Percentiles rank a stretch among this genome's conserved stretches.
phyloP scores from a whole-genome alignment of 2,888 invertebrate species.

The Blomia tropicalis region DNA sequence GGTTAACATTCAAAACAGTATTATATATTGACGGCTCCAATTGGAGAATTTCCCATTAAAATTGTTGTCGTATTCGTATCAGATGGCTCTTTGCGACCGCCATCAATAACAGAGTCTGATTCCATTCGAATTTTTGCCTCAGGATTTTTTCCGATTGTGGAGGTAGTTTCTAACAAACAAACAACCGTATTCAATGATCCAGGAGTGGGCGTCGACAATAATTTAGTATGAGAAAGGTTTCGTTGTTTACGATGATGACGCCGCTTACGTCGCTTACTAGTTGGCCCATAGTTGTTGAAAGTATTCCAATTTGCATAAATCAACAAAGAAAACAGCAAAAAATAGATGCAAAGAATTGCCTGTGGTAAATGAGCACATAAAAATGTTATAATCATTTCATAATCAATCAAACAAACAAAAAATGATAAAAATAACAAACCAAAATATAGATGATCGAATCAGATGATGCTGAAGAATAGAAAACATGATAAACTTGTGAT shows the following conservation, averaged over 20 bases:
- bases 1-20: no score
- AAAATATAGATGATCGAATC: slow-evolving; percentile 12
- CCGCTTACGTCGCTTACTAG: neutral
- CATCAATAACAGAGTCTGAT: neutral
- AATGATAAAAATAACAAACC: neutral
- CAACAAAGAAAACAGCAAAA: slow-evolving; percentile 5
- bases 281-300: neutral
- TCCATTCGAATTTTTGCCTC: neutral
- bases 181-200: neutral
- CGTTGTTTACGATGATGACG: neutral
- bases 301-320: slow-evolving; percentile 13
- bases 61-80: neutral
- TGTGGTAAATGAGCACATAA: neutral
- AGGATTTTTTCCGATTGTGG: neutral
- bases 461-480: slow-evolving; percentile 1
- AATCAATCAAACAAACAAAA: neutral
- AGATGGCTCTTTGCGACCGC: neutral
- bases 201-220: neutral
- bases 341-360: slow-evolving; percentile 13
- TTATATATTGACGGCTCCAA: no score
- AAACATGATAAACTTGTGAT: slow-evolving; percentile 2
- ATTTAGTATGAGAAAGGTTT: neutral
- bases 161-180: neutral
- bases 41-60: no score
- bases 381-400: neutral